Base-by-base conservation (phyloP, 1,140 invertebrate species). In the Hyles euphorbiae region DNA sequence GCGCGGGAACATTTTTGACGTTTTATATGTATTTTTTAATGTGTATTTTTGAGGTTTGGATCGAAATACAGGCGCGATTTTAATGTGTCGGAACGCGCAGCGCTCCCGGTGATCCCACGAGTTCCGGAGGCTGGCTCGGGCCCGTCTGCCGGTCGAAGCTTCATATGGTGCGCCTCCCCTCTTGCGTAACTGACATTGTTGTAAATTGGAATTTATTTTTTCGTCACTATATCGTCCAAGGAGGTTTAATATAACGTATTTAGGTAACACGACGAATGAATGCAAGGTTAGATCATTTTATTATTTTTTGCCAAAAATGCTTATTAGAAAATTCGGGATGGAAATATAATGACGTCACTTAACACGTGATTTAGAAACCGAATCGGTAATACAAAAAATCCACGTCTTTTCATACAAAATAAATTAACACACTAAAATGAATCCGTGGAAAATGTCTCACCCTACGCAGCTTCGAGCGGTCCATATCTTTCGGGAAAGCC, bases 171-270 rank as follows among this genome's bases (percentile, higher is more conserved):
- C 72, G 56, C 66, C 73, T 73, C 74, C 75, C 76, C 80, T 79
- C 79, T 87, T 87, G 84, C 84, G 84, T 87, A 87, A 87, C 84
- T 79, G 57, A 60, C 56, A 83, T 80, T 81, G 72, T 81, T 74
- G 46, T 56, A 62, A 54, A 49, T 62, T 63, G 55, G 4, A 60
- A 54, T 54, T 58, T 34, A 34, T n/a, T 6, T 32, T 43, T 53
- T 2, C 36, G 36, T 22, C 22, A 22, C 22, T 22, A 22, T 22
- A 22, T 22, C 22, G 22, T 22, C 22, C 22, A 22, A 22, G 2
- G 22, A 22, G 22, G 22, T 22, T 22, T 1, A 22, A 22, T 22
- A 22, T 22, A 22, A 22, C 22, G 22, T 22, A 22, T 22, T 22
- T 22, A 22, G 22, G 22, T 22, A 22, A 22, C 22, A 22, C 22